Evolutionary conservation across 2,797 vertebrate species (phyloP), one percentile per base, ranked within the genome.

Genomic region (Lacerta viridis): DNA sequence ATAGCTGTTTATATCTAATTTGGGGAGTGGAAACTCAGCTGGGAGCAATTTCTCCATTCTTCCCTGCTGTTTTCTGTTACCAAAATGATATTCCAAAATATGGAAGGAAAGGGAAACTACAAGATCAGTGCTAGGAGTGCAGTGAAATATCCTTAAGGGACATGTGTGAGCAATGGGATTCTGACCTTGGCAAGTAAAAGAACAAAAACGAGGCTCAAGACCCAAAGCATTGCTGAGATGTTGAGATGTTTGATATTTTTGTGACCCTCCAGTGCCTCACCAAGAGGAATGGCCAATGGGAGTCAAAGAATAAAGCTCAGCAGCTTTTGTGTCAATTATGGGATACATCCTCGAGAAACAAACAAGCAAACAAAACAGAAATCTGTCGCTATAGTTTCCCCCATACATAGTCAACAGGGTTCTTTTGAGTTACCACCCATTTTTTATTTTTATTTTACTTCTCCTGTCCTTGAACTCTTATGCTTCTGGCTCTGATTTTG

Each of bases 201-300:
- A 92, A 81, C 2, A 85, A 93, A 92, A 94, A n/a, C n/a, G n/a
- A 89, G 83, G 83, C 20, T 78, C 72, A 86, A 88, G 64, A 89
- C 55, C 2, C 18, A 27, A 20, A 90, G 64, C 59, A 81, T 2
- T 90, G 61, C 11, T 9, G n/a, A 84, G 46, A 90, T 25, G 66
- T 7, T 90, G 23, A 86, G 46, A 92, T 89, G 61, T 87, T 39
- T 79, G 86, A 89, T 74, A 6, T 33, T 91, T 92, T 93, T 88
- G 55, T 90, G 75, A 92, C 87, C 55, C 20, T 90, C n/a, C 9
- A 85, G 6, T 74, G 20, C 89, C 88, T 92, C 91, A 87, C 86
- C 66, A 88, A 87, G 46, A 93, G 3, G 55, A 90, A 76, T 80
- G 82, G 86, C 9, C 59, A 88, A 13, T 29, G 41, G n/a, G 33